Evolutionary conservation across 2,797 vertebrate genomes (phyloP), one percentile per base, ranked within the genome.

Genomic region (Sciaenops ocellatus): DNA sequence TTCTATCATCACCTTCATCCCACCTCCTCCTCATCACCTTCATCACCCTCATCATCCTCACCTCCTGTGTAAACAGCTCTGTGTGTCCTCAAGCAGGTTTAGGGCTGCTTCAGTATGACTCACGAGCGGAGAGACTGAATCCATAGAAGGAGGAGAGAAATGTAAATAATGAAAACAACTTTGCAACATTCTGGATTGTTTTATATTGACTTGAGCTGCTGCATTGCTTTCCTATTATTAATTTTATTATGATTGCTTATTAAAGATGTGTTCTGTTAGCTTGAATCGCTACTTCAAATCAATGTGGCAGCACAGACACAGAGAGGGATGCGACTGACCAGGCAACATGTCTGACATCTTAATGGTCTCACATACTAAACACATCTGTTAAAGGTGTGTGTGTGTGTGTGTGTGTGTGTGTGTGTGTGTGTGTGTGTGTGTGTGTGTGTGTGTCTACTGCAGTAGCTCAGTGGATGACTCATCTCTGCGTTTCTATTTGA

Each of bases 401-500:
- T 77, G 73, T 79, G 61, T 59, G 56, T 76, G 74, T 73, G 79
- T 69, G 74, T 82, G 80, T 78, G 75, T 66, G 50, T 76, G 79
- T 78, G 68, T 73, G 74, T 71, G 69, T 78, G 75, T 64, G 76
- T 64, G 79, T 67, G 69, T 66, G 84, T 74, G 72, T 70, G 75
- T 63, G 62, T 65, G 71, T 76, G 66, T 73, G 69, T 82, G 83
- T 78, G 68, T 76, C 70, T 81, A 89, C 89, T 92, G 93, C 92
- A 91, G 92, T 54, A 91, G 87, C 81, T 90, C 74, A 79, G 90
- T 16, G 84, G 88, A 93, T 93, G 92, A 94, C 92, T 94, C 93
- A 94, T 94, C 90, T 92, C 90, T 93, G 93, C 90, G 80, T 89
- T 94, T 94, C 94, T 95, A 92, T 95, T 94, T 94, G 92, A 93